A percentile compares a stretch with the other conserved stretches of the same genome.
Evolutionary conservation across 2,113 vertebrate genomes (phyloP).

Genomic region (Felis catus): DNA sequence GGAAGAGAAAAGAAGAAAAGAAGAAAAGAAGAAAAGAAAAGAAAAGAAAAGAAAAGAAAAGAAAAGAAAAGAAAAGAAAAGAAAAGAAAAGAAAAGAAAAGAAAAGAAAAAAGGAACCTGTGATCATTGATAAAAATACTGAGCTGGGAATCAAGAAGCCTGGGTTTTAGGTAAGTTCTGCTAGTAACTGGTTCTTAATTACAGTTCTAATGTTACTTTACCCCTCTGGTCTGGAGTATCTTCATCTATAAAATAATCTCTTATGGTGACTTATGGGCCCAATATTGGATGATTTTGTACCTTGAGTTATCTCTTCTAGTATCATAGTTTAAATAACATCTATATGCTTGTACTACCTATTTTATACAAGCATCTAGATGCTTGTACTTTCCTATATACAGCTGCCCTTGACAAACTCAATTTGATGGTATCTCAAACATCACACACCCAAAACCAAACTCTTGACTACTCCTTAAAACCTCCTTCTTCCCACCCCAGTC

Average conservation of each 20-base stretch:
- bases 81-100: too few relatives aligned
- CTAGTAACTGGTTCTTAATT: neutral
- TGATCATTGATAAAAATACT: neutral
- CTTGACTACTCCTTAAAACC: neutral
- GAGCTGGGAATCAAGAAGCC: neutral
- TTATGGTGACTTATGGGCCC: neutral
- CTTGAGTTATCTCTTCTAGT: neutral
- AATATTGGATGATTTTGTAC: neutral
- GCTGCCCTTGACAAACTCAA: neutral
- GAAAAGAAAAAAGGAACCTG: neutral
- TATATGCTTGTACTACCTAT: neutral
- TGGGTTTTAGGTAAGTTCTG: neutral
- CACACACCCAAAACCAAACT: neutral
- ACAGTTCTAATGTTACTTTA: neutral
- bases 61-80: too few relatives aligned
- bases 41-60: too few relatives aligned
- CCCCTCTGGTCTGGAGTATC: neutral
- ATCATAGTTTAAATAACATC: neutral
- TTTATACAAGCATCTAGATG: neutral
- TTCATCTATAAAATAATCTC: neutral
- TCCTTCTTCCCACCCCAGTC: neutral
- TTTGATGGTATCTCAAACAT: slow-evolving; percentile 6
- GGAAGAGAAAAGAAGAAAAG: too few relatives aligned
- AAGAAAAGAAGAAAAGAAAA: rapidly evolving
- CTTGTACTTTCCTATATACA: neutral